Base-by-base conservation (phyloP, 2,113 vertebrate species). In the Chloropsis hardwickii region DNA sequence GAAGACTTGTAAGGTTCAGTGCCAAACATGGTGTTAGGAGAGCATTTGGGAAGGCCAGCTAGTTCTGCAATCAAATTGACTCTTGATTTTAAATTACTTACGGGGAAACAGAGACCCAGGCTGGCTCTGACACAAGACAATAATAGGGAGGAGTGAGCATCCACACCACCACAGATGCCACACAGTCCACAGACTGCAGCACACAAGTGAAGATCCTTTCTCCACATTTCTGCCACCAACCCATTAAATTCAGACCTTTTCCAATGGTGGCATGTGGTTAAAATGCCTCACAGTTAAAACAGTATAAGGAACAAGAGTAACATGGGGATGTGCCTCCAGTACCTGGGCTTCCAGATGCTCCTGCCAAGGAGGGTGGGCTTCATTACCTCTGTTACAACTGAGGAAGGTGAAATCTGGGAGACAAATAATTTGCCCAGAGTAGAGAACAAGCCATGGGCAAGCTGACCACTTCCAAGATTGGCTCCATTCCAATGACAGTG, bases 361-460 rank as follows among this genome's bases (percentile, higher is more conserved):
- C 62, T 80, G 11, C 20, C 35, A 54, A 72, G 62, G 45, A 78
- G 6, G 14, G 6, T 4, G 16, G 28, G 44, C 35, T 77, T 70
- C 0, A 0, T 53, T 51, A 71, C 39, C 45, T 83, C 54, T 0
- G 0, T 56, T n/a, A 79, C 53, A 82, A 10, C 18, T 39, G 66
- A 67, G 31, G 22, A 70, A 47, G 17, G 29, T 42, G 48, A 85
- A 89, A 33, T 50, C 33, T 61, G 37, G 25, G 70, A 85, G 25
- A 31, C 3, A 79, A 81, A 78, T 19, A 16, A 22, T 70, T 92
- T 90, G 57, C 11, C 24, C 57, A 67, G 57, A 13, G 37, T 15
- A 17, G 37, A 88, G 40, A 82, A 89, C n/a, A 86, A 93, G 86
- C 42, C 79, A 88, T 39, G 7, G 51, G 57, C 74, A 88, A 79